phyloP scores from a whole-genome alignment of 2,113 vertebrate species.

The Sinocyclocheilus anophthalmus region DNA sequence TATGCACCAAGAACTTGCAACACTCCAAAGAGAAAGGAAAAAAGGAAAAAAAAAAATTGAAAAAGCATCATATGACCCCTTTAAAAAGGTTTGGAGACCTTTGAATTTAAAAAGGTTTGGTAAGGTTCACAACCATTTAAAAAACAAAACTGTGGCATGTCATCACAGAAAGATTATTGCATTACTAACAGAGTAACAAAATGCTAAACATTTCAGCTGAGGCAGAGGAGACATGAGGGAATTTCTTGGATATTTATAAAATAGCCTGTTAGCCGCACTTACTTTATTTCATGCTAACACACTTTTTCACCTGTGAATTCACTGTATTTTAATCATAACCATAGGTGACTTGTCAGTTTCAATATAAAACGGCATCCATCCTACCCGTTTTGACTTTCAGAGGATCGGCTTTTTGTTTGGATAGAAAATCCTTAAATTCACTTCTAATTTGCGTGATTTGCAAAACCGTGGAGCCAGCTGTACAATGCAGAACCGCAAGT shows the following conservation, averaged over 20 bases:
- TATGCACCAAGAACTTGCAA: too few species aligned
- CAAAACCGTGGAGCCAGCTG: neutral
- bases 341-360: constrained; percentile 2
- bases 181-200: constrained; percentile 6
- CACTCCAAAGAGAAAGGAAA: too few species aligned
- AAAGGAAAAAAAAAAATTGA: too few species aligned
- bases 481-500: neutral
- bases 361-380: constrained; percentile 4
- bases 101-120: neutral
- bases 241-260: constrained; percentile 18
- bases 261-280: neutral
- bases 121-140: neutral
- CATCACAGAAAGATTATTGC: constrained; percentile 19
- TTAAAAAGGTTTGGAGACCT: neutral
- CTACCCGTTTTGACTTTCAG: neutral
- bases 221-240: neutral
- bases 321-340: constrained; percentile 9
- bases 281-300: neutral
- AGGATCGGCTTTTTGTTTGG: neutral
- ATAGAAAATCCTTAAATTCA: neutral
- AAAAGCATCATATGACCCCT: too few species aligned
- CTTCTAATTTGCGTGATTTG: neutral
- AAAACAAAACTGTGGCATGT: neutral
- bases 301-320: neutral
- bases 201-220: neutral